Evolutionary conservation across 1,140 invertebrate species (phyloP).

Genomic region (Frieseomelitta varia): DNA sequence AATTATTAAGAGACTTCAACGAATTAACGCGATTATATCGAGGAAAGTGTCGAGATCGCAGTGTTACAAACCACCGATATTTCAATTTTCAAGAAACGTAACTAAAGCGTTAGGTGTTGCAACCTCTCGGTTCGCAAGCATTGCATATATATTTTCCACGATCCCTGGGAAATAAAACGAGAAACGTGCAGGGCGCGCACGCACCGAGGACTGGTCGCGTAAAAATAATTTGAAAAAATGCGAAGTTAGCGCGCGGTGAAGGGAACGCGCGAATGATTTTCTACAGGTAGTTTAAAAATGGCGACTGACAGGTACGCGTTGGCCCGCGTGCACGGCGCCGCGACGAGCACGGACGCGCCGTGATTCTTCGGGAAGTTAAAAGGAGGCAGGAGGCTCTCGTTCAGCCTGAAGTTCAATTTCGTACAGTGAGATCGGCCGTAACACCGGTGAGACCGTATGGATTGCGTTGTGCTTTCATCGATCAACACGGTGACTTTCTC

Average conservation of each 20-base stretch:
- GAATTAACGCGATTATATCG: background rate
- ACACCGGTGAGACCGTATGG: background rate
- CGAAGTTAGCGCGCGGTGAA: constrained; percentile 53
- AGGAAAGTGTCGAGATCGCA: constrained; percentile 7
- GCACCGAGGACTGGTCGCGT: background rate
- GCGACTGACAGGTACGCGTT: constrained; percentile 74
- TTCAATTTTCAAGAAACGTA: background rate
- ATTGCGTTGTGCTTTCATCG: constrained; percentile 36
- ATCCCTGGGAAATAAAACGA: background rate
- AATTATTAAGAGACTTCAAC: background rate
- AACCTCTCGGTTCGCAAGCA: background rate
- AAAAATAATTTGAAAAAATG: constrained; percentile 34
- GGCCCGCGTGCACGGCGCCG: constrained; percentile 59
- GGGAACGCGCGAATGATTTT: constrained; percentile 61
- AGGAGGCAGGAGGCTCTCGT: background rate
- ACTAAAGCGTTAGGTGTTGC: background rate
- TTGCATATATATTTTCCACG: background rate
- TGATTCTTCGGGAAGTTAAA: constrained; percentile 19
- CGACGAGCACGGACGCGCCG: constrained; percentile 35
- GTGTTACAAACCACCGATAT: constrained; percentile 8
- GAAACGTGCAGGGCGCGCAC: background rate
- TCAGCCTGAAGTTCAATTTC: background rate
- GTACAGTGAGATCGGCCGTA: constrained; percentile 1
- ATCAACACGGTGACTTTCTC: constrained; percentile 43
- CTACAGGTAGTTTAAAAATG: constrained; percentile 81